Evolutionary conservation across 2,797 vertebrate genomes (phyloP).

Genomic region (Notoglanidium macrostoma): DNA sequence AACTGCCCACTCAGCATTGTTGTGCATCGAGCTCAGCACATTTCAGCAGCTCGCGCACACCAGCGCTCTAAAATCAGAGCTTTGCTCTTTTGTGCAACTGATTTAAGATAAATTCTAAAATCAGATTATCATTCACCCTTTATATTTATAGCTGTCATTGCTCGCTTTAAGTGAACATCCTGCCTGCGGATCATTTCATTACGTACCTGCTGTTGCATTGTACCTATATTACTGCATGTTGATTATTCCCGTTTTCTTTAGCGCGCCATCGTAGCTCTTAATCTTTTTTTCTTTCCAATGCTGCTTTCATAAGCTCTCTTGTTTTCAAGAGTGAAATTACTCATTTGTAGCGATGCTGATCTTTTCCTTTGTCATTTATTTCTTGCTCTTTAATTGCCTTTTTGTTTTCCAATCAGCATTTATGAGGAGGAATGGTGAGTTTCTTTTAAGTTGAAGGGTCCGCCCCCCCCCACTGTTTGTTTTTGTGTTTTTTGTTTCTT

Average conservation of each 20-base stretch:
- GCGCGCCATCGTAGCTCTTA: neutral
- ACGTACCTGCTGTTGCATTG: neutral
- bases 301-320: constrained; percentile 23
- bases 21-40: neutral
- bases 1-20: constrained; percentile 17
- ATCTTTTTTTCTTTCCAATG: neutral
- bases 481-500: constrained; percentile 52
- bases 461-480: constrained; percentile 8
- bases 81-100: neutral
- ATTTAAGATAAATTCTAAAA: neutral
- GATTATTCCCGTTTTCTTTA: neutral
- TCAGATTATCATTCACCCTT: neutral
- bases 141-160: neutral
- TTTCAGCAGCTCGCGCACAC: constrained; percentile 1
- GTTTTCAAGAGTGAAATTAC: neutral
- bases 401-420: constrained; percentile 79
- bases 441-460: constrained; percentile 62
- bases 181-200: neutral
- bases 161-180: too few species aligned
- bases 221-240: constrained; percentile 10
- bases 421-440: constrained; percentile 99
- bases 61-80: neutral
- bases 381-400: constrained; percentile 52
- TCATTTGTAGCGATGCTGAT: constrained; percentile 30
- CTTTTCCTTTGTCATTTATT: constrained; percentile 67